Evolutionary conservation across 2,888 invertebrate species (phyloP).

Genomic region (Drosophila pseudotakahashii): DNA sequence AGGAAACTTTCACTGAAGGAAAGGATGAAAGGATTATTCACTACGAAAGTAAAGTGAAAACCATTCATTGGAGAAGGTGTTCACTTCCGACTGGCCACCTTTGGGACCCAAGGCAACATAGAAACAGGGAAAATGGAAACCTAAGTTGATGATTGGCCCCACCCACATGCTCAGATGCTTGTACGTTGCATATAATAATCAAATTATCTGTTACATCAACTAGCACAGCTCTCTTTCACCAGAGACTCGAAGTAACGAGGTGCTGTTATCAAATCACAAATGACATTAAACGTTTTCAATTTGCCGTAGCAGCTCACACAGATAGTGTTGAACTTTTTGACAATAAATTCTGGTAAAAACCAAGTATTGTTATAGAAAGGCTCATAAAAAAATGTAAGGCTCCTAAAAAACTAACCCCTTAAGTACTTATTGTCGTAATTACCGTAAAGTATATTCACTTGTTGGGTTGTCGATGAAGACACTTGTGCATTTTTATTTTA

Average conservation of each 20-base stretch:
- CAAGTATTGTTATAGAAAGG: no score
- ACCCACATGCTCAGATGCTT: neutral
- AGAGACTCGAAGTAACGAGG: conserved; percentile 23
- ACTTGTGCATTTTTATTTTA: conserved; percentile 24
- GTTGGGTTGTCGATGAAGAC: conserved; percentile 4
- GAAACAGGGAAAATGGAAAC: conserved; percentile 31
- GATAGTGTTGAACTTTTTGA: conserved; percentile 2
- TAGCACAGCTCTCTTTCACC: no score
- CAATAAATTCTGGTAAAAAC: neutral
- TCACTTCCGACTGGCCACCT: conserved; percentile 13
- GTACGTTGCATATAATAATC: conserved; percentile 52
- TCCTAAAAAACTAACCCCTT: neutral
- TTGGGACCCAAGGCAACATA: conserved; percentile 43
- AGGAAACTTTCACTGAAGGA: no score
- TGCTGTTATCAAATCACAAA: conserved; percentile 56
- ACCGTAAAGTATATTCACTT: neutral
- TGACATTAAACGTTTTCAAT: conserved; percentile 57
- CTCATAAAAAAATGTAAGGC: no score
- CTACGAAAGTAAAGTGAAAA: no score
- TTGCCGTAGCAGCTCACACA: conserved; percentile 6
- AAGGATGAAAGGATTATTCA: no score
- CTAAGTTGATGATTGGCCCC: conserved; percentile 35
- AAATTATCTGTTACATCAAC: conserved; percentile 71
- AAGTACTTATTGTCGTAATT: neutral
- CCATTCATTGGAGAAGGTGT: no score